Evolutionary conservation across 2,888 invertebrate genomes (phyloP), one percentile per base, ranked within the genome.

Genomic region (Dasypolia templi): DNA sequence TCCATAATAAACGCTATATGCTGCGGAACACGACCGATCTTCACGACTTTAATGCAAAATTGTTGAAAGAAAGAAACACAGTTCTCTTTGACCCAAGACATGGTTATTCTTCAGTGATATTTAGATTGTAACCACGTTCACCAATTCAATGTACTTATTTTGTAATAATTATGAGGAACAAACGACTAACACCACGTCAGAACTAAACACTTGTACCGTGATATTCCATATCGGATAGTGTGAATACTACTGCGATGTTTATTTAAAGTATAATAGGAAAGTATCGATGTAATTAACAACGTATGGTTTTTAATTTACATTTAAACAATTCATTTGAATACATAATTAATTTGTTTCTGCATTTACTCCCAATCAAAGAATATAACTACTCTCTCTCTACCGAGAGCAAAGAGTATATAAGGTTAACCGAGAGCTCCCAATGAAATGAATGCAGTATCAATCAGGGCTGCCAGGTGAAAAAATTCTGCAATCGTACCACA

Each of bases 1-100:
- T 99, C 99, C 99, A 99, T 99, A 79, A 99, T 99, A 91, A 99
- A 98, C 1, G 99, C 99, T 82, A 99, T 97, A 94, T 99, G 99
- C 80, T 97, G 97, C 0, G 99, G 99, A 76, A 99, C 96, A 46
- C 97, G 97, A 5, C 99, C 99, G 53, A 97, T 97, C 93, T 97
- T 98, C 35, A 99, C 95, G 14, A 99, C 96, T 92, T 94, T 94
- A 53, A 96, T 94, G 87, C 98, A 98, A 68, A 98, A 94, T 68
- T 96, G 96, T 95, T 99, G 98, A 74, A 98, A 95, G 97, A 98
- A 98, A 77, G 97, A 97, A 86, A 98, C 96, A 77, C 97, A 96
- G 84, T 97, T 97, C 82, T 98, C 97, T 72, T 97, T 97, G 78
- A 99, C 97, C 99, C 99, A 99, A 81, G 98, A 92, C 92, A 94